These are phyloP conservation scores for Dioctria linearis DNA, from an alignment of 2,888 invertebrate species.

Conservation along the genomic window DNA sequence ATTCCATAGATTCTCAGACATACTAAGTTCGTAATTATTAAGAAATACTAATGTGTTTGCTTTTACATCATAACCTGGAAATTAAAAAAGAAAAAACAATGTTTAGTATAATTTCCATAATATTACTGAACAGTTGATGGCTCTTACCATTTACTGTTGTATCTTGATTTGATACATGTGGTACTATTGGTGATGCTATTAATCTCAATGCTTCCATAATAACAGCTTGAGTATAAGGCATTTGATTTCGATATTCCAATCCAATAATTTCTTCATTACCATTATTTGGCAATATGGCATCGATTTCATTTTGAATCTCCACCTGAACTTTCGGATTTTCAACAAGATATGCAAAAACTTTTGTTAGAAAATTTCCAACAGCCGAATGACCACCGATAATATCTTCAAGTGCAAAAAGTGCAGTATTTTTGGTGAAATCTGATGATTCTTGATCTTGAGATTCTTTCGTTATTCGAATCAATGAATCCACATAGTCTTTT, in stretches of 20 bases:
- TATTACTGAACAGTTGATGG: background rate
- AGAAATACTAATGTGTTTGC: conserved; percentile 78
- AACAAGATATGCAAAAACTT: conserved; percentile 75
- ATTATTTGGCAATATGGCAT: conserved; percentile 54
- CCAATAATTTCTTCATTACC: conserved; percentile 49
- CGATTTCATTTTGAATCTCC: conserved; percentile 74
- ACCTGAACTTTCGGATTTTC: conserved; percentile 73
- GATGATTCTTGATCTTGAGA: conserved; percentile 63
- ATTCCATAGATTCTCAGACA: conserved; percentile 76
- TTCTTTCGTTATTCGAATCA: conserved; percentile 73
- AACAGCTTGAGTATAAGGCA: conserved; percentile 77
- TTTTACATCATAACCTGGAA: conserved; percentile 75
- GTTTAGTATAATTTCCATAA: too few relatives aligned
- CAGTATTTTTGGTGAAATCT: conserved; percentile 72
- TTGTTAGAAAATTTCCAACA: conserved; percentile 76
- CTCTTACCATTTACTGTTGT: conserved; percentile 76
- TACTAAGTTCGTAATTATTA: conserved; percentile 79
- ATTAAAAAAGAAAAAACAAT: background rate
- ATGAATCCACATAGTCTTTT: conserved; percentile 75
- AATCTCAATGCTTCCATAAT: conserved; percentile 77
- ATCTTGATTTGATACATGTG: conserved; percentile 78
- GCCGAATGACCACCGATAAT: conserved; percentile 78
- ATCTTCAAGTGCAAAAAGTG: conserved; percentile 70
- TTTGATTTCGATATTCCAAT: conserved; percentile 69
- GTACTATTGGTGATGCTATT: conserved; percentile 79